Conservation (phyloP, 2,888 invertebrate species). For the Andrena chrysosceles region DNA sequence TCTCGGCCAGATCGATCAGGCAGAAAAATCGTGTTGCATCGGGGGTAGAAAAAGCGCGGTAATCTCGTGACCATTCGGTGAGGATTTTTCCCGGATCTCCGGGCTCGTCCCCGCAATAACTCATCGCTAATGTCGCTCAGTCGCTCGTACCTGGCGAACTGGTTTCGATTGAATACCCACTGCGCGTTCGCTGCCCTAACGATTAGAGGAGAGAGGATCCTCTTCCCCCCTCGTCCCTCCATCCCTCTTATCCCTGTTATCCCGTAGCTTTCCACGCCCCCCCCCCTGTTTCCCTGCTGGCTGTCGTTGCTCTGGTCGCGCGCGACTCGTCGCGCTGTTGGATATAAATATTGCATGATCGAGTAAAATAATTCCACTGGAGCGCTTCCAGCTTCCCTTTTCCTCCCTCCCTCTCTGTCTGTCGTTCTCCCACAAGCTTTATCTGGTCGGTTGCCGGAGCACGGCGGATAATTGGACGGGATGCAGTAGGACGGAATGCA, state of each 20-base stretch:
- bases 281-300: background rate
- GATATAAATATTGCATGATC: slow-evolving; percentile 69
- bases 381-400: slow-evolving; percentile 30
- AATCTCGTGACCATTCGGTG: slow-evolving; percentile 57
- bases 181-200: slow-evolving; percentile 38
- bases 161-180: slow-evolving; percentile 66
- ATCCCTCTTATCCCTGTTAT: slow-evolving; percentile 3
- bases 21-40: slow-evolving; percentile 21
- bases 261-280: background rate
- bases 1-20: slow-evolving; percentile 4
- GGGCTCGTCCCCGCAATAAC: slow-evolving; percentile 49
- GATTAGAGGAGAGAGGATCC: slow-evolving; percentile 55
- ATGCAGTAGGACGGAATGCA: slow-evolving; percentile 71
- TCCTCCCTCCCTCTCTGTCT: slow-evolving; percentile 11
- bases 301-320: slow-evolving; percentile 24
- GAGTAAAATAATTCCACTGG: slow-evolving; percentile 64
- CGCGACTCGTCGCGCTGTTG: slow-evolving; percentile 23
- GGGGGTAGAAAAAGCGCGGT: slow-evolving; percentile 29
- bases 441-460: slow-evolving; percentile 56
- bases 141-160: slow-evolving; percentile 58
- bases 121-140: slow-evolving; percentile 65
- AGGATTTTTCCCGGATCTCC: slow-evolving; percentile 56
- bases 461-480: slow-evolving; percentile 70
- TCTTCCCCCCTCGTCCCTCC: slow-evolving; percentile 1
- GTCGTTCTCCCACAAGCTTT: slow-evolving; percentile 40